Percentiles rank a stretch among this genome's conserved stretches.
phyloP scores from a whole-genome alignment of 1,140 invertebrate genomes.

The Paraescarpia echinospica region DNA sequence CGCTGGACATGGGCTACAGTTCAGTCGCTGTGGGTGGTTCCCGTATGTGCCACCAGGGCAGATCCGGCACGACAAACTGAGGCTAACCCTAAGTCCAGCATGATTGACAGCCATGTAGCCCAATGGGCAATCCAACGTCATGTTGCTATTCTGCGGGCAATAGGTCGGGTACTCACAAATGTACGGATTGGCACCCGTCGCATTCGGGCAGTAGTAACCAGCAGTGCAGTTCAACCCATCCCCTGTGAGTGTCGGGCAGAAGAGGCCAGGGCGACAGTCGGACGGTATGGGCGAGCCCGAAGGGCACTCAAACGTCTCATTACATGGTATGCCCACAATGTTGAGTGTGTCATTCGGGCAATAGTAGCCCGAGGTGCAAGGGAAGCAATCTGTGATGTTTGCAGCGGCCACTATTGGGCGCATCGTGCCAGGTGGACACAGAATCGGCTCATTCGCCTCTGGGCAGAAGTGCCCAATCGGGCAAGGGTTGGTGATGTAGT shows the following conservation, averaged over 20 bases:
- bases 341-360: constrained; percentile 55
- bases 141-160: constrained; percentile 50
- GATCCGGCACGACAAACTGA: constrained; percentile 39
- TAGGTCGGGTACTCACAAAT: constrained; percentile 46
- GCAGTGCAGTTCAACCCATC: constrained; percentile 44
- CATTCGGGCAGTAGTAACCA: constrained; percentile 51
- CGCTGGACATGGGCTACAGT: constrained; percentile 45
- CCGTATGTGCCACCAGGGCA: constrained; percentile 53
- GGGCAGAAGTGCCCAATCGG: constrained; percentile 49
- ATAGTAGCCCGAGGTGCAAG: constrained; percentile 50
- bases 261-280: constrained; percentile 46
- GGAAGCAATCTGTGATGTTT: constrained; percentile 40
- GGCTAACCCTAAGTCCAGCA: constrained; percentile 38
- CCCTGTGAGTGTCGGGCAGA: constrained; percentile 42
- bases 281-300: constrained; percentile 41
- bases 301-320: constrained; percentile 46
- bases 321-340: constrained; percentile 51
- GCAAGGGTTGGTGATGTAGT: constrained; percentile 43
- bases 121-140: constrained; percentile 44
- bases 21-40: constrained; percentile 40
- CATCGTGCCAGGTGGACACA: constrained; percentile 52
- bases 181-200: constrained; percentile 35
- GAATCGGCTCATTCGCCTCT: constrained; percentile 40
- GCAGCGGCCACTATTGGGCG: constrained; percentile 43
- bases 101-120: constrained; percentile 46